Conservation (phyloP, 2,888 invertebrate species). For the Trichogramma evanescens region DNA sequence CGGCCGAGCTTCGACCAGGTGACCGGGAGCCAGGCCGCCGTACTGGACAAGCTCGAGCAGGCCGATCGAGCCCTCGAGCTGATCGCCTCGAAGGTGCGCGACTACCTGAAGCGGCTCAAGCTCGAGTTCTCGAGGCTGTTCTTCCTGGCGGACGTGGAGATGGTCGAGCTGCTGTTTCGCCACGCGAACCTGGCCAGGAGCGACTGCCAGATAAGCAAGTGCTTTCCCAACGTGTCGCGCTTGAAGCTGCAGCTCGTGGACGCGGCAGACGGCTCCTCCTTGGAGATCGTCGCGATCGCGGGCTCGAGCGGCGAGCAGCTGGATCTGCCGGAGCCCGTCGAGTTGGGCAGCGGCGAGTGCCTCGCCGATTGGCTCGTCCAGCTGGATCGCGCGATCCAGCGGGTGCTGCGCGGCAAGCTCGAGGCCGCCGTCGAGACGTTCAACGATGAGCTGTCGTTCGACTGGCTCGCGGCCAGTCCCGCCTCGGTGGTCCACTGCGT, state of each 20-base stretch:
- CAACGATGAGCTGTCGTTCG: constrained; percentile 33
- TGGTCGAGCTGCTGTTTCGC: constrained; percentile 66
- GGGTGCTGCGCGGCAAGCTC: too few relatives aligned
- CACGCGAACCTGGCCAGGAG: constrained; percentile 57
- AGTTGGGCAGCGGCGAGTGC: background rate
- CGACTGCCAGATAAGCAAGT: constrained; percentile 60
- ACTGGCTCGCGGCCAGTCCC: constrained; percentile 58
- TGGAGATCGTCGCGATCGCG: constrained; percentile 40
- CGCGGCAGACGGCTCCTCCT: too few relatives aligned
- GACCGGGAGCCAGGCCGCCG: constrained; percentile 27
- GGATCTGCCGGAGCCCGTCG: too few relatives aligned
- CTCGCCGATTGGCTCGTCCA: constrained; percentile 1
- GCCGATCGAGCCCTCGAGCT: constrained; percentile 53
- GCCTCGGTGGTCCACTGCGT: constrained; percentile 59
- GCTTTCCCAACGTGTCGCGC: constrained; percentile 61
- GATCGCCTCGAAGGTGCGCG: constrained; percentile 57
- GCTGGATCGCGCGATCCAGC: background rate
- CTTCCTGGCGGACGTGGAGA: constrained; percentile 68
- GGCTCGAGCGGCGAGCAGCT: constrained; percentile 49
- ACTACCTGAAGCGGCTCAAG: constrained; percentile 61
- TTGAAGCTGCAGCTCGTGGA: too few relatives aligned
- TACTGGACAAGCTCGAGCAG: constrained; percentile 40
- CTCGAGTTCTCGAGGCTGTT: constrained; percentile 67
- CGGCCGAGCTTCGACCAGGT: constrained; percentile 33
- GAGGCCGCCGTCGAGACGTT: constrained; percentile 22